Conservation (phyloP, 2,113 vertebrate species). For the Sylvicapra grimmia region DNA sequence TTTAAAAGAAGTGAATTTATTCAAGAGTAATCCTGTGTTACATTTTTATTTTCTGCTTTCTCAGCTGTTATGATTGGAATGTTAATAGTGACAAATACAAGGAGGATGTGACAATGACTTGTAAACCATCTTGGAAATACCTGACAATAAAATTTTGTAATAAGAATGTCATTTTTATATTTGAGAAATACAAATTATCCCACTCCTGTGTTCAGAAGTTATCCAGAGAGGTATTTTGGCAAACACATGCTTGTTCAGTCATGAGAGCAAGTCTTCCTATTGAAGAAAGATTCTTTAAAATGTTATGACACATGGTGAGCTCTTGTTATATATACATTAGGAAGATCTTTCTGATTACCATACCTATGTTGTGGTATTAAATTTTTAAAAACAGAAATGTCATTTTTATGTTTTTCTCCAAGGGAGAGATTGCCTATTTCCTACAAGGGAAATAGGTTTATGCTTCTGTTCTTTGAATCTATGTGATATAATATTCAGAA, state of each 20-base stretch:
- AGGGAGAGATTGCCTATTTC: neutral
- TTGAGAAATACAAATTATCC: neutral
- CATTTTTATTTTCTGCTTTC: conserved; percentile 5
- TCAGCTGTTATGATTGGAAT: neutral
- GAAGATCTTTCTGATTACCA: neutral
- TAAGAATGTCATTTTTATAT: neutral
- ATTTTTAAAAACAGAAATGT: neutral
- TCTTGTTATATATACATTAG: neutral
- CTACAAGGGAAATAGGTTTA: neutral
- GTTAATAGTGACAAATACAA: neutral
- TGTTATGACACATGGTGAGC: neutral
- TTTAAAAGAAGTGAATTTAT: neutral
- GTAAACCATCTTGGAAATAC: neutral
- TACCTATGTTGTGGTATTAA: neutral
- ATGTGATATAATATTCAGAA: neutral
- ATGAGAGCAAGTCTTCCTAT: neutral
- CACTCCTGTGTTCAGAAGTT: neutral
- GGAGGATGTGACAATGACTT: neutral
- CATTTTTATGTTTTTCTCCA: neutral
- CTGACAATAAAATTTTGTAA: neutral
- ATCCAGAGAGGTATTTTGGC: neutral
- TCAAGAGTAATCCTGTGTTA: neutral
- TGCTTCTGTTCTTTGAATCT: neutral
- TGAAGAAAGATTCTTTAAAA: neutral
- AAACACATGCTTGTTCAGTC: neutral